Percentiles rank a stretch among this genome's conserved stretches.
These are phyloP conservation scores for Pandemis heparana DNA, from an alignment of 2,888 invertebrate species.

Conservation along the genomic window DNA sequence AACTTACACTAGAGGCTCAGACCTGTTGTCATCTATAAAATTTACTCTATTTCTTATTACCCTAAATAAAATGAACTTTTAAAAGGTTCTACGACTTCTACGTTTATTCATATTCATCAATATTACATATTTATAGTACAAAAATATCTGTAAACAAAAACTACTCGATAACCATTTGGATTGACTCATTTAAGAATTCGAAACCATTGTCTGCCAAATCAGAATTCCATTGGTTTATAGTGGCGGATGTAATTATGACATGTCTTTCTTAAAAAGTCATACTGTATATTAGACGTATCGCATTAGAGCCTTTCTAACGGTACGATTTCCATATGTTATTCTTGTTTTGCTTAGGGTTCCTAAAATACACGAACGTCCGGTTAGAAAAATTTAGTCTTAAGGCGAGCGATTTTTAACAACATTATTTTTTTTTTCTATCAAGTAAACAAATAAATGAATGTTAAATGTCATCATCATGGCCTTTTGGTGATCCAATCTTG, in stretches of 20 bases:
- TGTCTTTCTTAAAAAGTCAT: conserved; percentile 22
- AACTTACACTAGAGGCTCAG: no score
- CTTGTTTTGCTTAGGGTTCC: conserved; percentile 11
- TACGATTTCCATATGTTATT: conserved; percentile 1
- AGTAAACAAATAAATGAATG: no score
- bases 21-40: no score
- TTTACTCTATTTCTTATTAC: no score
- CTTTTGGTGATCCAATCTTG: no score
- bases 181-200: conserved; percentile 12
- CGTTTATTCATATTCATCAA: no score
- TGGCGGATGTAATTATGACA: conserved; percentile 27
- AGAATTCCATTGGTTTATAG: conserved; percentile 3
- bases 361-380: conserved; percentile 9
- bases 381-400: background rate
- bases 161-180: conserved; percentile 12
- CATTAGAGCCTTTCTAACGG: conserved; percentile 22
- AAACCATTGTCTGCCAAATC: conserved; percentile 27
- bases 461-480: no score
- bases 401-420: no score
- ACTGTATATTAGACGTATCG: conserved; percentile 13
- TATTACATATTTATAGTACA: no score
- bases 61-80: no score
- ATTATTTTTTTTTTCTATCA: no score
- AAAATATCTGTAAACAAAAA: background rate
- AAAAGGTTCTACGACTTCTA: no score